Evolutionary conservation across 2,797 vertebrate genomes (phyloP), one percentile per base, ranked within the genome.

Genomic region (Tinamus major): DNA sequence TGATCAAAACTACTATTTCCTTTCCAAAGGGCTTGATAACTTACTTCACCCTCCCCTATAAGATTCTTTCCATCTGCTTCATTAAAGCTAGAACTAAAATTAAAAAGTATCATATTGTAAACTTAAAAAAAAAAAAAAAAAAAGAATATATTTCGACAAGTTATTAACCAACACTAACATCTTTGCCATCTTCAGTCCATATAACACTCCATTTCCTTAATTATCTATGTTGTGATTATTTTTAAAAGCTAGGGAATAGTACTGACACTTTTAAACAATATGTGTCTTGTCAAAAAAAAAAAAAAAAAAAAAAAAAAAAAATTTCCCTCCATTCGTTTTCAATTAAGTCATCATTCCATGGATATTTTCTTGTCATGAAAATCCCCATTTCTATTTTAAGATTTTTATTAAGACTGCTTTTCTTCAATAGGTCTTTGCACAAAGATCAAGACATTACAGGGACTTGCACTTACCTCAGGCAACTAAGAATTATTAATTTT

Each of bases 371-470:
- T 92, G 81, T 88, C 48, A 56, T 65, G 51, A 93, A 96, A 96
- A 91, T 46, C 51, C 69, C 77, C 76, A 29, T 85, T 96, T 96
- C 92, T 93, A 96, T 94, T 95, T 96, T 82, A 70, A 85, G 56
- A 29, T 29, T 96, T 95, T 91, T 89, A 79, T 86, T 89, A 87
- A 82, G 74, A 64, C 76, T 79, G 63, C 61, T 93, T 86, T 87
- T 90, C 89, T 96, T 94, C 61, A 72, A 80, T 16, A 75, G 88
- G 35, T 93, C 92, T 95, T 95, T 74, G 79, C 89, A 93, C 79
- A 85, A 86, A 96, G 96, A 97, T 97, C 90, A 96, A 96, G 94
- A 94, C 92, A 82, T 92, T 63, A 79, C 24, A 89, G 94, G 89
- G 92, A 81, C 92, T 92, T 58, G 4, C 2, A 58, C 87, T 95